Percentiles rank a stretch among this genome's conserved stretches.
These are phyloP conservation scores for Fringilla coelebs DNA, from an alignment of 2,797 vertebrate genomes.

Conservation along the genomic window DNA sequence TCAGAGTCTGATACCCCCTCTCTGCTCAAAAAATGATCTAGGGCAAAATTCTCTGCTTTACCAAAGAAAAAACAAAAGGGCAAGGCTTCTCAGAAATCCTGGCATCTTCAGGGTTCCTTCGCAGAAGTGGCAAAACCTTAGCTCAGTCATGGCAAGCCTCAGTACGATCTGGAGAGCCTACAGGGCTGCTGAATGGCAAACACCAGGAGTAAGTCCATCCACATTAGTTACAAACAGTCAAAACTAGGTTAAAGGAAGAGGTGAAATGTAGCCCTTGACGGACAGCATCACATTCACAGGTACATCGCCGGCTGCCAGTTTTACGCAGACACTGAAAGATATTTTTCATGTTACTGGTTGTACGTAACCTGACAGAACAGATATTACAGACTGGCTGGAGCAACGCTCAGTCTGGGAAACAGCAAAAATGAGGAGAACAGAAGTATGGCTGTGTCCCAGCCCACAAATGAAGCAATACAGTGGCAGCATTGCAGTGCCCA, in stretches of 20 bases:
- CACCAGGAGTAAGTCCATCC: not conserved
- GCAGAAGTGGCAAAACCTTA: not conserved
- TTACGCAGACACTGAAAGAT: not conserved
- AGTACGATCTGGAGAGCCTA: not conserved
- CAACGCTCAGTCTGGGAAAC: not conserved
- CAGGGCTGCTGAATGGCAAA: not conserved
- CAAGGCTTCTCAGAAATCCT: not conserved
- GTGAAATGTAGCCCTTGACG: not conserved
- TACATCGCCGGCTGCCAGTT: not conserved
- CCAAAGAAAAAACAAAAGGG: not conserved
- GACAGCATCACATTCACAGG: not conserved
- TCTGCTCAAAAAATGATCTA: not conserved
- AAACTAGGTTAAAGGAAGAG: not conserved
- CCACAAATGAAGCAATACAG: not conserved
- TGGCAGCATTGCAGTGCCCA: not conserved
- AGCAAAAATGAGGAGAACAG: not conserved
- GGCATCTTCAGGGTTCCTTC: not conserved
- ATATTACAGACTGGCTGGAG: not conserved
- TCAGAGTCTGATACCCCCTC: not conserved
- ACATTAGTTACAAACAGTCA: not conserved
- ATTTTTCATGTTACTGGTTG: not conserved
- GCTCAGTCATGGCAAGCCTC: not conserved
- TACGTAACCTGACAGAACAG: not conserved
- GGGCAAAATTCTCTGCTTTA: not conserved
- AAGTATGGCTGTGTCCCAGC: not conserved